These are phyloP conservation scores for Patiria miniata DNA, from an alignment of 35 echinoderm and acorn worm genomes.

Conservation along the genomic window DNA sequence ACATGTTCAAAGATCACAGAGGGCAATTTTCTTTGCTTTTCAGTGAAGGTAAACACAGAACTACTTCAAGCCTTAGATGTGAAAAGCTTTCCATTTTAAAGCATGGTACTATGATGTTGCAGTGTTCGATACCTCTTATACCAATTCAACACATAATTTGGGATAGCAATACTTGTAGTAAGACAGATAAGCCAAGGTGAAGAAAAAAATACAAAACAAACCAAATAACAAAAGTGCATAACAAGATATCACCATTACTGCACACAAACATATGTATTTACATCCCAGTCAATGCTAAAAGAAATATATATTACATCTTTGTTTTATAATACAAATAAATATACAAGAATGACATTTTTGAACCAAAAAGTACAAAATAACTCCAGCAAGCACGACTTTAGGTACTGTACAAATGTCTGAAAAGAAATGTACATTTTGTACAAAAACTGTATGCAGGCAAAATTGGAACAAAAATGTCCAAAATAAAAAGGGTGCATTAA, in stretches of 20 bases:
- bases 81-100: no score
- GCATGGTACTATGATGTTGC: no score
- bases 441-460: conserved; percentile 7
- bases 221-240: neutral
- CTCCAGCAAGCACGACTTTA: neutral
- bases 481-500: conserved; percentile 16
- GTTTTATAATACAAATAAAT: conserved; percentile 29
- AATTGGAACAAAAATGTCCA: neutral
- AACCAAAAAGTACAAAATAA: conserved; percentile 10
- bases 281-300: neutral
- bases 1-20: no score
- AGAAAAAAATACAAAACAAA: neutral
- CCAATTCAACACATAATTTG: neutral
- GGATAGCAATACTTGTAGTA: neutral
- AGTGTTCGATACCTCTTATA: no score
- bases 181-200: neutral
- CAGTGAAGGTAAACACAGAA: no score
- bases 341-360: conserved; percentile 2
- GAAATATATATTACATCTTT: conserved; percentile 21
- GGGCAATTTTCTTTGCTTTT: no score
- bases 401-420: neutral
- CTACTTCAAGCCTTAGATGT: no score
- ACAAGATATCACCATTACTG: no score
- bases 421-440: conserved; percentile 24
- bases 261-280: no score